These are phyloP conservation scores for Coccyzus lansbergi DNA, from an alignment of 2,797 vertebrate species.

Conservation along the genomic window DNA sequence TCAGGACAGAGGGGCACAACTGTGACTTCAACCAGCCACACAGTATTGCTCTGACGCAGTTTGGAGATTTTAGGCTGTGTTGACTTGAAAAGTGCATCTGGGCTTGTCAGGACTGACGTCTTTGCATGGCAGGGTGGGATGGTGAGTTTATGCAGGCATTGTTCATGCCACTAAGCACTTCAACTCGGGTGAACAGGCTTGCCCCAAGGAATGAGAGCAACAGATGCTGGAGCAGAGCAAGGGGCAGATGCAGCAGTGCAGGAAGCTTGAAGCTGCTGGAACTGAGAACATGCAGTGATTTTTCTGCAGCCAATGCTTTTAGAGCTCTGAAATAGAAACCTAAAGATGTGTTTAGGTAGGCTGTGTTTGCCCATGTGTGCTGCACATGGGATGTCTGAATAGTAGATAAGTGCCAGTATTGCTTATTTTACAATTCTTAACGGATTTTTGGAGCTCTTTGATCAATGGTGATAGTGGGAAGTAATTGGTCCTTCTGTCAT, in stretches of 20 bases:
- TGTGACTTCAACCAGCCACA: background rate
- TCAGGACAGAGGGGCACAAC: background rate
- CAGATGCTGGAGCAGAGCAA: accelerated
- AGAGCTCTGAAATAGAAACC: background rate
- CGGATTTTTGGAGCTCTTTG: background rate
- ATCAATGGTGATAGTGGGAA: background rate
- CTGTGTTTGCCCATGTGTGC: background rate
- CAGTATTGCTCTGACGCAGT: background rate
- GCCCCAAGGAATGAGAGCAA: accelerated
- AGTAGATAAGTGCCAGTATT: background rate
- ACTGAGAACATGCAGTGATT: accelerated
- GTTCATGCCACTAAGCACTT: background rate
- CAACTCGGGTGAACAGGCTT: accelerated
- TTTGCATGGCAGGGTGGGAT: accelerated
- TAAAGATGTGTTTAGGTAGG: background rate
- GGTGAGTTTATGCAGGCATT: background rate
- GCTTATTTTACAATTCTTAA: background rate
- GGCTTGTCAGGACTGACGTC: background rate
- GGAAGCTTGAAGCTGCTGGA: background rate
- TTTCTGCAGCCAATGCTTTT: background rate
- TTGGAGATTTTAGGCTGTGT: background rate
- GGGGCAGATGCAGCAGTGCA: accelerated
- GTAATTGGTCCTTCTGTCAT: background rate
- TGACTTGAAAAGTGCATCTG: background rate
- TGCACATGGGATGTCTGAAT: background rate